Base-by-base conservation (phyloP, 2,888 invertebrate species). In the Ecdyonurus torrentis region DNA sequence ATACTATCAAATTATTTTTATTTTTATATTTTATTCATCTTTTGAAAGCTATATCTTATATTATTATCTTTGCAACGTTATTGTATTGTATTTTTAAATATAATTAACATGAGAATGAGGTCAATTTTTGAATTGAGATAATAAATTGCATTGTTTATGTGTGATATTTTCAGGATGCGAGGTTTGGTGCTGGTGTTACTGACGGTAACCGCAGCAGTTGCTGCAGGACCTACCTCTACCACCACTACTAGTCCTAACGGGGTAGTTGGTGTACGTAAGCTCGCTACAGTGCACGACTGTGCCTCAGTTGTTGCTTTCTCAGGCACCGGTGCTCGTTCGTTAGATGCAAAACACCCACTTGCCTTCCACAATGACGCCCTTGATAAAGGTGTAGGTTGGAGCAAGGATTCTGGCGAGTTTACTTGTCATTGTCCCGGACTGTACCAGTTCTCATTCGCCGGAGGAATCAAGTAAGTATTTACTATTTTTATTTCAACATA, bases 341-440 rank as follows among this genome's bases (percentile, higher is more conserved):
- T 60, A 23, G 25, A 68, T 67, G 2, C 63, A 64, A 7, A 64
- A 63, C 50, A 66, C 64, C 59, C 65, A 59, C 23, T 59, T 71
- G 71, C 70, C 71, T 65, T 67, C 63, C 22, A 69, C 64, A 60
- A 62, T 71, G 7, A 63, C 55, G 65, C 66, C 58, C 63, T 63
- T 19, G 74, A 77, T 69, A 73, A 74, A 66, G 76, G 76, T 60
- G 75, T 76, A 63, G 77, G 76, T 52, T 77, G 76, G 69, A 71
- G 72, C 61, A 70, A 73, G 1, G 72, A 74, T 63, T 74, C 74
- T 2, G 76, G 77, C 25, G 74, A 74, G 59, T 78, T 77, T 69
- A 76, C 75, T 52, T 74, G 74, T 10, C 74, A 75, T 65, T 78
- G 77, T 66, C 76, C 78, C 2, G 77, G 77, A 52, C 71, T 76